Percentiles rank a stretch among this genome's conserved stretches.
These are phyloP conservation scores for Morpho deidamia DNA, from an alignment of 2,888 invertebrate species.

Conservation along the genomic window DNA sequence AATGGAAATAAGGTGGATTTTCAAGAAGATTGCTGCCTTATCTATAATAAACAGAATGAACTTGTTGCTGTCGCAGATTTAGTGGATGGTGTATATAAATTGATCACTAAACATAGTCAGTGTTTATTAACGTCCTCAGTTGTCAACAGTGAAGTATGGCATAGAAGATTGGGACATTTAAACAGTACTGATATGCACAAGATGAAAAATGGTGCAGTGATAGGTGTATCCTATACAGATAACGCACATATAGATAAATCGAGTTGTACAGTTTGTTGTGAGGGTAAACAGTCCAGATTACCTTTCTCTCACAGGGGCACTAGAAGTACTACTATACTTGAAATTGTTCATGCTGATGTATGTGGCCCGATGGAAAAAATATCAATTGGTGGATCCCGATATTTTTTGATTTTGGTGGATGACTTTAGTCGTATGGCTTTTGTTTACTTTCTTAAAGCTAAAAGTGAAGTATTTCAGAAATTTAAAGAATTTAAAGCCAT, in stretches of 20 bases:
- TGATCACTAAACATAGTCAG: background rate
- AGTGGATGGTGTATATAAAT: background rate
- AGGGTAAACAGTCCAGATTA: slow-evolving; percentile 22
- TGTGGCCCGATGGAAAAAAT: too few species aligned
- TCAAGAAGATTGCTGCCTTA: background rate
- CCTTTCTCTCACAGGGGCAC: slow-evolving; percentile 11
- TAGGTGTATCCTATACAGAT: slow-evolving; percentile 20
- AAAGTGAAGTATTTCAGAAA: slow-evolving; percentile 9
- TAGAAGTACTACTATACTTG: slow-evolving; percentile 11
- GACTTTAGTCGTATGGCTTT: slow-evolving; percentile 18
- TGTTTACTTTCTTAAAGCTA: slow-evolving; percentile 13
- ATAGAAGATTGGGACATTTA: background rate
- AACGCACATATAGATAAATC: slow-evolving; percentile 14
- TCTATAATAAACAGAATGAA: background rate
- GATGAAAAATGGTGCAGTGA: slow-evolving; percentile 26
- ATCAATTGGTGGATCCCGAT: slow-evolving; percentile 9
- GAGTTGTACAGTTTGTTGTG: slow-evolving; percentile 21
- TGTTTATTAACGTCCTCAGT: background rate
- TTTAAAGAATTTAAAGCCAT: slow-evolving; percentile 18
- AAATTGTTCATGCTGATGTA: slow-evolving; percentile 20
- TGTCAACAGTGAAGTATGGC: background rate
- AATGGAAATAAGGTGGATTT: background rate
- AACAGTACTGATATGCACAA: slow-evolving; percentile 12
- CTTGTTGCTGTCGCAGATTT: background rate
- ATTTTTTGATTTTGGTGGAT: slow-evolving; percentile 21